A percentile compares a stretch with the other conserved stretches of the same genome.
phyloP scores from a whole-genome alignment of 2,888 invertebrate species.

The Andricus quercusramuli region DNA sequence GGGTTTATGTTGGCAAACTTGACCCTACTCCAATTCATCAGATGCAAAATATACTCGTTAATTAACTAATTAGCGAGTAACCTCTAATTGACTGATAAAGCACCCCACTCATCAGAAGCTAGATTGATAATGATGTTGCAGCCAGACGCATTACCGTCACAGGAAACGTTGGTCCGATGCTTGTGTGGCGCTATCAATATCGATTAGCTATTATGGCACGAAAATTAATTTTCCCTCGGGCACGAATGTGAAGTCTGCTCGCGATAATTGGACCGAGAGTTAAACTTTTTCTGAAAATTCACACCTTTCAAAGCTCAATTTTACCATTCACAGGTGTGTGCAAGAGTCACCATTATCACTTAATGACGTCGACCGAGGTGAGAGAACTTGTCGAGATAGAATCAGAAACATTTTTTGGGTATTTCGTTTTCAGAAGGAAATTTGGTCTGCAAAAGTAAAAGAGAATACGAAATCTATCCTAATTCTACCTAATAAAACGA shows the following conservation, averaged over 20 bases:
- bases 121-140: constrained; percentile 66
- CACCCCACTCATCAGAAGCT: constrained; percentile 64
- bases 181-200: constrained; percentile 45
- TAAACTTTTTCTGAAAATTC: neutral
- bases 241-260: constrained; percentile 30
- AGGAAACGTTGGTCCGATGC: constrained; percentile 35
- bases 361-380: neutral
- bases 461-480: neutral
- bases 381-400: neutral
- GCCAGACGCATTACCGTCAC: constrained; percentile 45
- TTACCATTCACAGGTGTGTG: neutral
- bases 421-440: neutral
- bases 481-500: no score
- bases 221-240: constrained; percentile 46
- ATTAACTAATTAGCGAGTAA: constrained; percentile 69
- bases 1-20: neutral
- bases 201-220: constrained; percentile 50
- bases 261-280: constrained; percentile 43
- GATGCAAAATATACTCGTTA: constrained; percentile 62
- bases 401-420: neutral
- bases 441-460: neutral
- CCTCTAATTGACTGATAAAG: constrained; percentile 71
- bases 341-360: neutral
- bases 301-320: neutral
- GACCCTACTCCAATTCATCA: constrained; percentile 12